A percentile compares a stretch with the other conserved stretches of the same genome.
phyloP scores from a whole-genome alignment of 2,113 vertebrate genomes.

The Passer domesticus region DNA sequence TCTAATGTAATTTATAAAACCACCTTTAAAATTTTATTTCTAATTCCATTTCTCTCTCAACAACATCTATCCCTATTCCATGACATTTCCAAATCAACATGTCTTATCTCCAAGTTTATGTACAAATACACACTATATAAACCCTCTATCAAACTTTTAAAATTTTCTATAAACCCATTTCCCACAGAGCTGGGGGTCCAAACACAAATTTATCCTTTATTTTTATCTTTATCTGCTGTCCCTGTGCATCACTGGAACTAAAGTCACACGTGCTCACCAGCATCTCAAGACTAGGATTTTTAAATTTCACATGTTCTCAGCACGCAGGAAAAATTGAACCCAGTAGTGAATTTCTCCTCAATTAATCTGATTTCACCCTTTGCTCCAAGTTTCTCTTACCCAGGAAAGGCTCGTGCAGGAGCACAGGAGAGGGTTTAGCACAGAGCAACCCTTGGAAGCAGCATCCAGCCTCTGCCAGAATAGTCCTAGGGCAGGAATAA shows the following conservation, averaged over 20 bases:
- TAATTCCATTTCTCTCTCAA: not conserved
- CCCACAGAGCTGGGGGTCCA: not conserved
- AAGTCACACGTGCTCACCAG: not conserved
- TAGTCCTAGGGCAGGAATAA: not conserved
- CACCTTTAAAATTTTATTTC: not conserved
- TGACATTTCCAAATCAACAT: not conserved
- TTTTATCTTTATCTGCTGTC: not conserved
- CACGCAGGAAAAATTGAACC: accelerated
- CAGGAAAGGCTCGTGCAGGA: not conserved
- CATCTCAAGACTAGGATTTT: accelerated
- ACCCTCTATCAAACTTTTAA: not conserved
- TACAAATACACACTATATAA: not conserved
- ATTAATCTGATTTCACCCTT: not conserved
- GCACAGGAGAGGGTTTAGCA: not conserved
- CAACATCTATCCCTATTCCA: not conserved
- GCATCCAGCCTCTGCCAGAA: not conserved
- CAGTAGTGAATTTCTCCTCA: accelerated
- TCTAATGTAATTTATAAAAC: not conserved
- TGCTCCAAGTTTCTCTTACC: not conserved
- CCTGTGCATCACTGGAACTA: not conserved
- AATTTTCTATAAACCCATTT: not conserved
- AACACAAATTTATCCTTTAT: not conserved
- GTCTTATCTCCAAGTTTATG: not conserved
- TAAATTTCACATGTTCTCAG: not conserved
- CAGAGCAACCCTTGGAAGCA: not conserved